Percentiles rank a stretch among this genome's conserved stretches.
phyloP scores from a whole-genome alignment of 1,140 invertebrate species.

The Doryteuthis pealeii region DNA sequence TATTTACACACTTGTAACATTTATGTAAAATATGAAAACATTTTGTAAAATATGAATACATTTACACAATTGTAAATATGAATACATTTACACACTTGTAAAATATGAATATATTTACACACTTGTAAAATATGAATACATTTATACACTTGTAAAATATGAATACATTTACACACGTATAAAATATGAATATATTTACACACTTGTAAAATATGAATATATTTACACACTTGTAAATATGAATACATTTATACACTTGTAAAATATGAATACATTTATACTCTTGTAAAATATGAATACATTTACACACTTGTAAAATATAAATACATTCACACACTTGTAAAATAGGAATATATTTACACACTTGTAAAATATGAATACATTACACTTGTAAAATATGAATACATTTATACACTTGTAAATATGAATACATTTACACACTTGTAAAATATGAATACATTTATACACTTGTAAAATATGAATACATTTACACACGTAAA shows the following conservation, averaged over 20 bases:
- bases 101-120: slow-evolving; percentile 18
- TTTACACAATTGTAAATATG: slow-evolving; percentile 19
- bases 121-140: slow-evolving; percentile 23
- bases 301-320: background rate
- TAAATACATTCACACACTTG: background rate
- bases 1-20: no score
- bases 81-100: slow-evolving; percentile 14
- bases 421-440: no score
- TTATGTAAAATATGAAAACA: no score
- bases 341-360: background rate
- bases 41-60: slow-evolving; percentile 18
- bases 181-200: no score
- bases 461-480: background rate
- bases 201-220: background rate
- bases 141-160: slow-evolving; percentile 25
- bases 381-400: no score
- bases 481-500: background rate
- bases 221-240: background rate
- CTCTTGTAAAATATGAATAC: background rate
- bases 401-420: no score
- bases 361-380: background rate
- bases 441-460: no score
- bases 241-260: background rate
- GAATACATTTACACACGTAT: slow-evolving; percentile 23
- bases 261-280: background rate